A percentile compares a stretch with the other conserved stretches of the same genome.
These are phyloP conservation scores for Platalea minor DNA, from an alignment of 2,797 vertebrate genomes.

Conservation along the genomic window DNA sequence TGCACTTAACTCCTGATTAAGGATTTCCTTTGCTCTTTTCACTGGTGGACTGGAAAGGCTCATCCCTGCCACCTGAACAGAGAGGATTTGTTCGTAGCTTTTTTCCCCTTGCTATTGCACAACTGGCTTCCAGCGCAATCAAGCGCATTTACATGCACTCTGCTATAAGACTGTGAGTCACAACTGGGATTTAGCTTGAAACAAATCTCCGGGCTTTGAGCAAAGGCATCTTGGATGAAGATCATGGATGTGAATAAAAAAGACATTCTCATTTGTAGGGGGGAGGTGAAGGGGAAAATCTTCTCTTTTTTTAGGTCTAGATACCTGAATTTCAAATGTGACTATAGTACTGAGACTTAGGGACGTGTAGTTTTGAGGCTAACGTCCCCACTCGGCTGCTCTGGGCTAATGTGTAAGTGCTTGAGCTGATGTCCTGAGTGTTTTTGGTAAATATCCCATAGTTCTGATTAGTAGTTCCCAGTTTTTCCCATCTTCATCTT, in stretches of 20 bases:
- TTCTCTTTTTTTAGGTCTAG: background rate
- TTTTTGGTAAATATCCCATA: background rate
- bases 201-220: background rate
- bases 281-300: background rate
- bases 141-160: background rate
- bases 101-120: background rate
- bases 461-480: background rate
- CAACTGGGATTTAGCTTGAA: background rate
- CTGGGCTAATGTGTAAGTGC: background rate
- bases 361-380: fast-evolving
- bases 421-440: background rate
- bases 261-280: background rate
- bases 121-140: background rate
- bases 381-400: background rate
- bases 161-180: background rate
- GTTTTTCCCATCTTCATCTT: background rate
- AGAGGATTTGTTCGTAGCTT: background rate
- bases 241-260: background rate
- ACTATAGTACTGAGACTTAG: background rate
- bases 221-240: background rate
- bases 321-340: background rate
- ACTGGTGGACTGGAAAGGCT: background rate
- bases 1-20: background rate
- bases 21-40: background rate
- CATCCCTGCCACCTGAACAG: background rate